Base-by-base conservation (phyloP, 2,797 vertebrate genomes). In the Neomorphus geoffroyi region DNA sequence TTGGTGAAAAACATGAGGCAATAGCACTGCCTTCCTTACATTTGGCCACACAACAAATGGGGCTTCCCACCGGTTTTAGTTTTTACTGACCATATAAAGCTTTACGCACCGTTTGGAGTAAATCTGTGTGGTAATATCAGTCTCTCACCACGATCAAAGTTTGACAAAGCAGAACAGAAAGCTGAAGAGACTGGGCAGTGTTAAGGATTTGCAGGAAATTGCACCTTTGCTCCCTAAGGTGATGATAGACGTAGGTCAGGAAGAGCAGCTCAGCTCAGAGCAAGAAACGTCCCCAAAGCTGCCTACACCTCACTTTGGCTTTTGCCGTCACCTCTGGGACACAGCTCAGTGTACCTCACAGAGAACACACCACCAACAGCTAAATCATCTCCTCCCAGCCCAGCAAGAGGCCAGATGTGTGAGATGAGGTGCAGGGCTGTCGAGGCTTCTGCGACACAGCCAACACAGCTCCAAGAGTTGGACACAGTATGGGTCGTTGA, bases 241-340 rank as follows among this genome's bases (percentile, higher is more conserved):
- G 22, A 4, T 18, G 26, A 51, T 0, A 7, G n/a, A 46, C 0
- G 0, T 10, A 8, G 30, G 11, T 60, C 14, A 79, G 11, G 46
- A 41, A 82, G n/a, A 58, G 30, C 43, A 78, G 53, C 24, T 75
- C 18, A 39, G 69, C 27, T 48, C 46, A 48, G 46, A 83, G 43
- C 26, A 64, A 10, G 19, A 67, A 69, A 53, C 1, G 0, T 5
- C 18, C 24, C 50, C 65, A 35, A 14, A 13, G 39, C 27, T 50
- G 35, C 35, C 57, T 64, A 56, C 10, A 7, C 57, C 37, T 87
- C 45, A 37, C 32, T 45, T 37, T 58, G 56, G 23, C 33, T 58
- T 61, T 33, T 65, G 57, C 48, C 67, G 69, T 69, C 56, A 46
- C 28, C 78, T 43, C 39, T 18, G 23, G 79, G n/a, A 54, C 45